Evolutionary conservation across 2,797 vertebrate species (phyloP).

Genomic region (Halcyon chelicuti): DNA sequence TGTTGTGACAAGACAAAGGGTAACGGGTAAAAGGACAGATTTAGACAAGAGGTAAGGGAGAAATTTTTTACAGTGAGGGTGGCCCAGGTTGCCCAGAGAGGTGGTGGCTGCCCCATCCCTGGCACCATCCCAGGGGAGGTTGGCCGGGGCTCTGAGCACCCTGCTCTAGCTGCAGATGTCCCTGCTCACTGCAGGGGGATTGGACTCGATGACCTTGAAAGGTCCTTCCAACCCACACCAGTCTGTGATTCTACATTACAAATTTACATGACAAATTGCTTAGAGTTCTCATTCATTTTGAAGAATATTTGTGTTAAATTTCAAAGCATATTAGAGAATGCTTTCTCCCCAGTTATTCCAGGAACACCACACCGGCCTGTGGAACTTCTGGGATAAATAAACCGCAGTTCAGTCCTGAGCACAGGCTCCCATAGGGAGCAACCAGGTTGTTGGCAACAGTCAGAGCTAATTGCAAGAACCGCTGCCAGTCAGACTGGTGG

Average conservation of each 20-base stretch:
- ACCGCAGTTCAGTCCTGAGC: background rate
- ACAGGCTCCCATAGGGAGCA: background rate
- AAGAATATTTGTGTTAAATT: background rate
- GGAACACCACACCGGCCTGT: rapidly evolving
- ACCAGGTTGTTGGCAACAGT: rapidly evolving
- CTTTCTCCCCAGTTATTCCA: background rate
- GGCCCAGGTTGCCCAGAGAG: background rate
- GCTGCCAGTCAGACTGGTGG: rapidly evolving
- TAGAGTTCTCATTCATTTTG: background rate
- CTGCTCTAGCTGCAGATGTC: background rate
- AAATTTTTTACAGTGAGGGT: background rate
- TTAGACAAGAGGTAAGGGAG: background rate
- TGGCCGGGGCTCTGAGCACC: background rate
- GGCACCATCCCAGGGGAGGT: background rate
- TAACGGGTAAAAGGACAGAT: background rate
- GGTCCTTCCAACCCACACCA: background rate
- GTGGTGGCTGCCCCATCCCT: background rate
- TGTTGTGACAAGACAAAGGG: background rate
- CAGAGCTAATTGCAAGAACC: background rate
- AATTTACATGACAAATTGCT: background rate
- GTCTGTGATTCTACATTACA: background rate
- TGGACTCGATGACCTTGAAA: background rate
- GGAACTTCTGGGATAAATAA: background rate
- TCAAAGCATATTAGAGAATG: background rate
- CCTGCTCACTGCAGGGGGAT: background rate